Percentiles rank a stretch among this genome's conserved stretches.
Evolutionary conservation across 2,113 vertebrate species (phyloP).

Genomic region (Sclerurus mexicanus): DNA sequence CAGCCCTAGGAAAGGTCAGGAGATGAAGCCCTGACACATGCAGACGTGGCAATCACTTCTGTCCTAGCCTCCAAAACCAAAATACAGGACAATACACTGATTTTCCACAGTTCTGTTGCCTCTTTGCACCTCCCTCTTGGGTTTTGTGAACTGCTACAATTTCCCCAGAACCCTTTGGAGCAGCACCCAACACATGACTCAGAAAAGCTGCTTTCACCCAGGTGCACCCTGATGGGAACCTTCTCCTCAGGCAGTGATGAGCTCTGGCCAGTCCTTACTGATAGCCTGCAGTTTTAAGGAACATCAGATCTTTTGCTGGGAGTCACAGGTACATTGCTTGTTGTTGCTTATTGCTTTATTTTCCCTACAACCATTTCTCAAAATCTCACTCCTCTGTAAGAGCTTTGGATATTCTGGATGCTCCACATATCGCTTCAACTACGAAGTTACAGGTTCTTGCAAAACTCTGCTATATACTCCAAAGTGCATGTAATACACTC

Average conservation of each 20-base stretch:
- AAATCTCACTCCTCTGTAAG: neutral
- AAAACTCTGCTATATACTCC: neutral
- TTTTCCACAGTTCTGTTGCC: neutral
- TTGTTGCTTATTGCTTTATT: neutral
- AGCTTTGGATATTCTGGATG: neutral
- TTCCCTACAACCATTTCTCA: neutral
- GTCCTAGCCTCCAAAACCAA: neutral
- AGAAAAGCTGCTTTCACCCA: neutral
- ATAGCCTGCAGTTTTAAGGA: neutral
- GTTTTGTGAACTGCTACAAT: neutral
- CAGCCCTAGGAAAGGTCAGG: conserved; percentile 20
- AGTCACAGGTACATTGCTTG: neutral
- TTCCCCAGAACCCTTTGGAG: neutral
- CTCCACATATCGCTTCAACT: neutral
- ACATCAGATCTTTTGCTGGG: neutral
- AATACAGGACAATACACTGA: accelerated
- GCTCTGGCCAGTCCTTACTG: neutral
- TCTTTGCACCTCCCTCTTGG: neutral
- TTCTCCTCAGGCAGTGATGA: neutral
- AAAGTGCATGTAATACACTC: neutral
- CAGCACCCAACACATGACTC: neutral
- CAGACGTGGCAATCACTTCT: neutral
- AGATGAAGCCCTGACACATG: neutral
- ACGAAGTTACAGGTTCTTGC: neutral
- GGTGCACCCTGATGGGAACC: neutral